Base-by-base conservation (phyloP, 2,113 vertebrate species). In the Gadus macrocephalus region DNA sequence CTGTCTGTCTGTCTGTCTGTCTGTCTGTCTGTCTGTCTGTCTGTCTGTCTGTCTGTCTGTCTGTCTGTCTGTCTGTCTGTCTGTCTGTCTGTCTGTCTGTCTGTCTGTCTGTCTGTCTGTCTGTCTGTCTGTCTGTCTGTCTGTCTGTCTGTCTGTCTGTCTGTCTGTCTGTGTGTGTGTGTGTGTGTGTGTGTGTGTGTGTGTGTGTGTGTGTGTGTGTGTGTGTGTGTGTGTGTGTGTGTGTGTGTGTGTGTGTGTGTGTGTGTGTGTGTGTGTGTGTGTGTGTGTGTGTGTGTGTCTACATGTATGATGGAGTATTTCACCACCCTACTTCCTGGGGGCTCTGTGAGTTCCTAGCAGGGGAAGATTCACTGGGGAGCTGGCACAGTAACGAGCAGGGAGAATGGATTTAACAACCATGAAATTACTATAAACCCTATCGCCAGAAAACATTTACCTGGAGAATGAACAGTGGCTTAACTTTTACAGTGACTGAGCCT, bases 371-470 rank as follows among this genome's bases (percentile, higher is more conserved):
- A 19, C 62, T 35, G 74, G 81, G 73, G 73, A 84, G 28, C 35
- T 27, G 59, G 67, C 62, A 66, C 63, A 5, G 70, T 82, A 88
- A 88, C 85, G 79, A 88, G 81, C 67, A 65, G 79, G 71, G 77
- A 84, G 68, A 35, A 77, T 75, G 78, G 73, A 84, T 77, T 88
- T 84, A 83, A 90, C 89, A 90, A 82, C 76, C 89, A 83, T 91
- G 89, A 91, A 92, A 92, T 91, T 81, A 84, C 83, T 83, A 68
- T 64, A 75, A 84, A 86, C 68, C 76, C 67, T 64, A 84, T 78
- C 75, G 74, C 67, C 77, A 82, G 74, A 79, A 87, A 90, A 89
- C 72, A 80, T 88, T 86, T 86, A 90, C 83, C 84, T 86, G 82
- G 76, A 78, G 89, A 87, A 87, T 86, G n/a, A 89, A 86, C 80